Percentiles rank a stretch among this genome's conserved stretches.
These are phyloP conservation scores for Drosophila sp. DNA, from an alignment of 1,140 invertebrate species.

Conservation along the genomic window DNA sequence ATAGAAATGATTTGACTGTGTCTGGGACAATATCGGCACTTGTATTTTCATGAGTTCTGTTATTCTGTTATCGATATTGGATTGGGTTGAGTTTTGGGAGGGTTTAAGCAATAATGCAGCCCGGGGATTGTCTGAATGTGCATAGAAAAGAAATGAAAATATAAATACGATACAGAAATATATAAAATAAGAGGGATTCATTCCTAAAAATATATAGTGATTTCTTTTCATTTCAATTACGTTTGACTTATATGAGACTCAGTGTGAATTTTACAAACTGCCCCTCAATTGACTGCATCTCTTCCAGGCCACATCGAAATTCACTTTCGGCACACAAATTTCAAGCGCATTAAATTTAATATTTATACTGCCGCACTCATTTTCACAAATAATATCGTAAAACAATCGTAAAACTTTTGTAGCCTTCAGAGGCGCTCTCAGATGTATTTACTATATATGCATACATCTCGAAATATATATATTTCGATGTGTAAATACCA, in stretches of 20 bases:
- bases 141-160: neutral
- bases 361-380: conserved; percentile 20
- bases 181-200: too few species aligned
- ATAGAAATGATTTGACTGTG: conserved; percentile 15
- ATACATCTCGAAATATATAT: too few species aligned
- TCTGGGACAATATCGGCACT: conserved; percentile 39
- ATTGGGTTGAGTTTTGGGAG: neutral
- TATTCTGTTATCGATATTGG: conserved; percentile 44
- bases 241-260: too few species aligned
- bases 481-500: neutral
- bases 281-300: conserved; percentile 1
- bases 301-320: conserved; percentile 13
- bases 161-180: neutral
- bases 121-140: neutral
- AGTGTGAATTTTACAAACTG: conserved; percentile 2
- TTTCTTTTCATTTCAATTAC: neutral
- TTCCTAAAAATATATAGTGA: too few species aligned
- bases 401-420: conserved; percentile 23
- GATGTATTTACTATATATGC: neutral
- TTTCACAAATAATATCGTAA: conserved; percentile 28
- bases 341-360: conserved; percentile 15
- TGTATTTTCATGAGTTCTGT: conserved; percentile 29
- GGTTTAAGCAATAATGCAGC: conserved; percentile 6
- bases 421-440: conserved; percentile 4
- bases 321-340: conserved; percentile 16